Evolutionary conservation across 1,140 invertebrate genomes (phyloP), one percentile per base, ranked within the genome.

Genomic region (Dendroctonus ponderosae): DNA sequence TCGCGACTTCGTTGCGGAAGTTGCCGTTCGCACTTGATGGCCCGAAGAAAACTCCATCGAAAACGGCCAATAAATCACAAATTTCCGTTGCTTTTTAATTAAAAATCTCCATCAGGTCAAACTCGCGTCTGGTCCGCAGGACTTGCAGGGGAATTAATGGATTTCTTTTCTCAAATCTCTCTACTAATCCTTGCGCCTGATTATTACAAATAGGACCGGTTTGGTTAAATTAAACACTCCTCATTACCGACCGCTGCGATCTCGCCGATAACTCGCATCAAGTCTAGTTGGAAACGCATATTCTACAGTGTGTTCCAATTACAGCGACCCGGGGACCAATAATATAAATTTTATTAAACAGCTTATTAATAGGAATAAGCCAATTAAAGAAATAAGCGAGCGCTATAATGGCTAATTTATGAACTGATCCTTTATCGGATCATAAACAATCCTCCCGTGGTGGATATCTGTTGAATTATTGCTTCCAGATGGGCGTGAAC

Each of bases 331-430:
- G 11, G 49, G 56, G 43, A 56, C 26, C 53, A 56, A 56, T 56
- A 44, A 43, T 14, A 44, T 46, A 26, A 43, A 58, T 44, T 58
- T 58, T 58, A 58, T 58, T 58, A 58, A 58, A 58, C 15, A 44
- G 40, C 56, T 58, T 58, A 58, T 58, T 58, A 58, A 58, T 58
- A 58, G 12, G 41, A 44, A 58, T 58, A 43, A 58, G 56, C 41
- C 56, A 58, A 58, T 58, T 58, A 58, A 44, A 58, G 56, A 58
- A 58, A 58, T 58, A 58, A 43, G 41, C 12, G 56, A 37, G 56
- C 56, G 56, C 37, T 38, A 7, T 58, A 44, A 51, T 26, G 26
- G 26, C 1, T 26, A 26, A 26, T 26, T 26, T 26, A 26, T 26
- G 26, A 26, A 26, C 26, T 26, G 26, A 26, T 26, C 26, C 26